Conservation (phyloP, 2,888 invertebrate genomes). For the Lycophotia porphyrea region DNA sequence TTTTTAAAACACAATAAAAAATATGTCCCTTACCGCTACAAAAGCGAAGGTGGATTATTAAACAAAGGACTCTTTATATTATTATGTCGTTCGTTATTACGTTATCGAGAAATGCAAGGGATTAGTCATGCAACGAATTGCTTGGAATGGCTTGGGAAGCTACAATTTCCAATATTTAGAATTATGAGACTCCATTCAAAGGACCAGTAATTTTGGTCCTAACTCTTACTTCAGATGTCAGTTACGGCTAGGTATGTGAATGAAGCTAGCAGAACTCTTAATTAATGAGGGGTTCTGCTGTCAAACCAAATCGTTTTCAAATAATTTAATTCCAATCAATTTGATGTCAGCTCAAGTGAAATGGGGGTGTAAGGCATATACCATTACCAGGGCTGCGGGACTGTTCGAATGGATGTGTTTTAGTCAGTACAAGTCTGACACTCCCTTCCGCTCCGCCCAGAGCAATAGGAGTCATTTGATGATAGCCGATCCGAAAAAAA, state of each 20-base stretch:
- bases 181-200: neutral
- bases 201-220: constrained; percentile 3
- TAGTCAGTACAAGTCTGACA: too few species aligned
- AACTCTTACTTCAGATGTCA: neutral
- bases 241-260: neutral
- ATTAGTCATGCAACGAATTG: neutral
- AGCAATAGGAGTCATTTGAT: too few species aligned
- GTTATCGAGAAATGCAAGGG: constrained; percentile 21
- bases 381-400: too few species aligned
- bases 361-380: neutral
- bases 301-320: neutral
- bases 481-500: too few species aligned
- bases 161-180: neutral
- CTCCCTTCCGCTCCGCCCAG: too few species aligned
- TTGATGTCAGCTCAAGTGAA: neutral
- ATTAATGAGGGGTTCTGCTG: neutral
- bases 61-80: neutral
- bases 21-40: neutral
- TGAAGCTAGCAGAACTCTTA: neutral
- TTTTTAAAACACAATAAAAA: too few species aligned
- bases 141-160: neutral
- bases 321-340: neutral
- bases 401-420: too few species aligned
- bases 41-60: neutral
- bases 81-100: neutral